phyloP scores from a whole-genome alignment of 2,113 vertebrate genomes.

The Lampris incognitus region DNA sequence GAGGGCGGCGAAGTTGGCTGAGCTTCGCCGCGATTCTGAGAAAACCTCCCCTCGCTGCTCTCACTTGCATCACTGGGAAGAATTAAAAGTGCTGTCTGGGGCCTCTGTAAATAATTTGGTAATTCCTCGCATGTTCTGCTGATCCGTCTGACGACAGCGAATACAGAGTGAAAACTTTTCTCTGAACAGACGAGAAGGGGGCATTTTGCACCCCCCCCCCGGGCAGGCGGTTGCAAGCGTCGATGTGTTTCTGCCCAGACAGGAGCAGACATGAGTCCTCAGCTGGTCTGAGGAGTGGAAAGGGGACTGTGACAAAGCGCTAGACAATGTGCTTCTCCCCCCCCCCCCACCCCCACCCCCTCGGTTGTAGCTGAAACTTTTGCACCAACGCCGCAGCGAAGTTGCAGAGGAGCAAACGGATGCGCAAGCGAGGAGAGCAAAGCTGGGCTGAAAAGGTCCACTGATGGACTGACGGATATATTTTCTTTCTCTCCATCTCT shows the following conservation, averaged over 20 bases:
- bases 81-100: conserved; percentile 52
- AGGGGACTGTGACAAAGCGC: conserved; percentile 28
- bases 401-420: conserved; percentile 27
- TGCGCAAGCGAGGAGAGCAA: not conserved
- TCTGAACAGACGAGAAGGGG: conserved; percentile 50
- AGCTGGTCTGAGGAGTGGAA: conserved; percentile 46
- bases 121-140: conserved; percentile 28
- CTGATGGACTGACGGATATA: conserved; percentile 9
- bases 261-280: conserved; percentile 47
- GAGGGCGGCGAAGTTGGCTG: conserved; percentile 8
- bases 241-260: conserved; percentile 16
- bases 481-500: conserved; percentile 41
- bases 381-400: conserved; percentile 6
- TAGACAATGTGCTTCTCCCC: conserved; percentile 57
- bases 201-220: conserved; percentile 30
- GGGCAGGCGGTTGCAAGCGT: conserved; percentile 20
- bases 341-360: conserved; percentile 19
- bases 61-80: conserved; percentile 49
- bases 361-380: conserved; percentile 18
- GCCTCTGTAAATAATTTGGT: conserved; percentile 58
- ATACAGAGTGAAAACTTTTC: conserved; percentile 51
- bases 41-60: conserved; percentile 38
- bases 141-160: conserved; percentile 56
- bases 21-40: conserved; percentile 50
- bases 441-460: not conserved